Evolutionary conservation across 2,797 vertebrate species (phyloP), one percentile per base, ranked within the genome.

Genomic region (Spinibarbus caldwelli): DNA sequence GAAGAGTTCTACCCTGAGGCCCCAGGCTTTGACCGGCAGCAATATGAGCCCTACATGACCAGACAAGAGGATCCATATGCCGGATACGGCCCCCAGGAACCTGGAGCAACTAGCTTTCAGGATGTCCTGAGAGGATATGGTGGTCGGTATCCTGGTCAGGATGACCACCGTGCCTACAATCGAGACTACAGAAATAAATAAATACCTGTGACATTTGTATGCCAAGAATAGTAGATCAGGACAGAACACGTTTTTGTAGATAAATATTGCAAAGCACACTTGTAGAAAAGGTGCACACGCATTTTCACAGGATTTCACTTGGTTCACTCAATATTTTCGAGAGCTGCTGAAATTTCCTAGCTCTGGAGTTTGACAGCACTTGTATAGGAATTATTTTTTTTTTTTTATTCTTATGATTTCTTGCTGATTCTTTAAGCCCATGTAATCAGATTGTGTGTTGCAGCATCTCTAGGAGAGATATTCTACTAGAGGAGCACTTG

Each of bases 51-150:
- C 41, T 94, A 93, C 90, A 94, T 95, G 92, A 96, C 95, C 0
- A 94, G 95, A 41, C 95, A 96, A 90, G 95, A 95, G 86, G 95
- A 96, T 88, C 90, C 94, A 26, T 93, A 93, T 82, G 91, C 93
- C 87, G 70, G 91, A 54, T 95, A 94, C 80, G 90, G 87, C 64
- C 82, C 91, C 1, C 88, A 89, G 41, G 87, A 95, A 9, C 93
- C 92, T 68, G 91, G 93, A 2, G 85, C 92, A 59, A 87, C 93
- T 62, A 95, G 89, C 79, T 91, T 95, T 84, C 94, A 95, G 90
- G 95, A 96, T 91, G 91, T 95, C 86, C 90, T 95, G 87, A 93
- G 93, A 75, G 92, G 86, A 76, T 96, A 95, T 11, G 92, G 91
- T 57, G 93, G 93, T 86, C 93, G 92, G 81, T 94, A 78, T 90